Evolutionary conservation across 2,797 vertebrate species (phyloP).

Genomic region (Crossoptilon crossoptilon): DNA sequence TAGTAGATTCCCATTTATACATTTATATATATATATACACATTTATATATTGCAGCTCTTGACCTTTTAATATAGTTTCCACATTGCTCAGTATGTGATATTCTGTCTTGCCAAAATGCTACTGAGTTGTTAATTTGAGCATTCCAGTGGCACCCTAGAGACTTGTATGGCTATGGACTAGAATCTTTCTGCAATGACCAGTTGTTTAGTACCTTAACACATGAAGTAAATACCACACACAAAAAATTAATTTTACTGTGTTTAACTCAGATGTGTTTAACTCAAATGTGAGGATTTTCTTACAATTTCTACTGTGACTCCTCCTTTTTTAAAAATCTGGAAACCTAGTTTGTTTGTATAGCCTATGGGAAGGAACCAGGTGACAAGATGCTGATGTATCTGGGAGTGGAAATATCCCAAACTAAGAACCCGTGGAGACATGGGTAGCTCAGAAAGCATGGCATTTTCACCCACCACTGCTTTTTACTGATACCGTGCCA

Average conservation of each 20-base stretch:
- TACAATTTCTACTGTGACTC: neutral
- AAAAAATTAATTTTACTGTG: neutral
- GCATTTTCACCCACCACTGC: neutral
- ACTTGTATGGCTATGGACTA: neutral
- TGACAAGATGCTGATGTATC: neutral
- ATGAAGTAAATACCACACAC: neutral
- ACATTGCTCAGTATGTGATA: neutral
- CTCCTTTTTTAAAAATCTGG: neutral
- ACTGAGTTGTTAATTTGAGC: neutral
- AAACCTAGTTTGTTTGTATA: neutral
- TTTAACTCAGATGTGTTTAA: neutral
- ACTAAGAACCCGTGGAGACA: neutral
- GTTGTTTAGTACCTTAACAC: neutral
- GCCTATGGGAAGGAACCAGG: neutral
- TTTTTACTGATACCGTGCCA: neutral
- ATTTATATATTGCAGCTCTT: neutral
- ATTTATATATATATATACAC: neutral
- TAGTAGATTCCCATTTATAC: neutral
- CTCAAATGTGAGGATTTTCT: neutral
- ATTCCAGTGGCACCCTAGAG: neutral
- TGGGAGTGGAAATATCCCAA: neutral
- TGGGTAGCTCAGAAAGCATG: neutral
- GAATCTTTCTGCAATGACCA: neutral
- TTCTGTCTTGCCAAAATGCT: neutral
- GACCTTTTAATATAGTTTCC: neutral